These are phyloP conservation scores for Megaceryle maxima DNA, from an alignment of 2,113 vertebrate genomes.

Conservation along the genomic window DNA sequence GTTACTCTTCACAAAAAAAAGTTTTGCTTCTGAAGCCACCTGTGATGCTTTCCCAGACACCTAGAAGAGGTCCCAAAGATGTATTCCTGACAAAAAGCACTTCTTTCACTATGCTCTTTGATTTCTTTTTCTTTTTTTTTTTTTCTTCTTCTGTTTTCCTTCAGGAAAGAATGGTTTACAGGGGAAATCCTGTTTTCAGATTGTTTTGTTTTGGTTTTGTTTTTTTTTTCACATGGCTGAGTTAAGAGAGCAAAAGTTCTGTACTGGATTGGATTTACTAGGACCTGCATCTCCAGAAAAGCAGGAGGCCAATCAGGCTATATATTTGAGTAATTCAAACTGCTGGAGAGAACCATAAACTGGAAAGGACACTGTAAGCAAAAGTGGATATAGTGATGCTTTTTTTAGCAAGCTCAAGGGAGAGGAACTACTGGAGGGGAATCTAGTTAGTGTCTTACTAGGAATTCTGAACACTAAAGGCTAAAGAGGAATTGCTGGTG, in stretches of 20 bases:
- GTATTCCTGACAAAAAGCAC: not conserved
- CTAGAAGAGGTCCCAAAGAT: not conserved
- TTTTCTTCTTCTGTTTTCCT: not conserved
- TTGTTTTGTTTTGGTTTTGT: not conserved
- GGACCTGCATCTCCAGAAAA: not conserved
- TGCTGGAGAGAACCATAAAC: not conserved
- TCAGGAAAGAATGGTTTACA: not conserved
- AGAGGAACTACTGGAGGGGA: not conserved
- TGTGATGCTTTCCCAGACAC: not conserved
- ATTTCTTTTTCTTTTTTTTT: not conserved
- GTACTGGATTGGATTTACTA: not conserved
- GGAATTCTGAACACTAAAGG: not conserved
- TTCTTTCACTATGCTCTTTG: not conserved
- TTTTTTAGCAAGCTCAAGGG: not conserved
- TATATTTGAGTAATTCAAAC: not conserved
- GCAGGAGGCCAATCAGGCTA: not conserved
- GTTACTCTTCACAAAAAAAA: not conserved
- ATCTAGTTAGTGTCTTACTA: not conserved
- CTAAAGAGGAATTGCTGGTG: not conserved
- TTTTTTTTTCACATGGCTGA: not conserved
- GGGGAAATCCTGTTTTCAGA: not conserved
- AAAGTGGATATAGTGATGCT: not conserved
- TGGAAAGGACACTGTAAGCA: not conserved
- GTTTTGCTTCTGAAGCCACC: constrained; percentile 12
- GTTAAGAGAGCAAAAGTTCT: not conserved